These are phyloP conservation scores for Petrocephalus schoutedeni DNA, from an alignment of 2,797 vertebrate genomes.

Conservation along the genomic window DNA sequence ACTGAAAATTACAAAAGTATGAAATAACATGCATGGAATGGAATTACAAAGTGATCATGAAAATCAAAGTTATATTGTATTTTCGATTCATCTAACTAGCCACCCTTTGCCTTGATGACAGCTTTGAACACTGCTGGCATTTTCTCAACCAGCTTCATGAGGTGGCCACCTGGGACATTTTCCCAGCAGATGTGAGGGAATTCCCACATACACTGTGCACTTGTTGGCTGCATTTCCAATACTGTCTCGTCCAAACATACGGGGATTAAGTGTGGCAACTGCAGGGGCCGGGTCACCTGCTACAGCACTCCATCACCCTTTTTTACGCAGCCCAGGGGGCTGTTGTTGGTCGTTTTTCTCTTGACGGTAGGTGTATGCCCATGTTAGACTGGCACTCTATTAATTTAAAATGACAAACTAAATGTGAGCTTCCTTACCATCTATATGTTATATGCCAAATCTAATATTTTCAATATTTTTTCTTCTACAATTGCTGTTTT, in stretches of 20 bases:
- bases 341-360: not conserved
- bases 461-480: not conserved
- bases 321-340: not conserved
- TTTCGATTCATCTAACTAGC: not conserved
- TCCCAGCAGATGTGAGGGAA: not conserved
- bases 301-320: not conserved
- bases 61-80: not conserved
- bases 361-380: not conserved
- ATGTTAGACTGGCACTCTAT: not conserved
- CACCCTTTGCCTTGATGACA: not conserved
- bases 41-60: not conserved
- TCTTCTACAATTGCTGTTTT: not conserved
- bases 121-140: not conserved
- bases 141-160: not conserved
- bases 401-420: not conserved
- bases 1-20: not conserved
- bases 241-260: not conserved
- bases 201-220: not conserved
- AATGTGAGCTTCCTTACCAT: not conserved
- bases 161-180: not conserved
- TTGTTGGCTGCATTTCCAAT: not conserved
- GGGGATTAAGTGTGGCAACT: not conserved
- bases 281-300: not conserved
- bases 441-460: not conserved
- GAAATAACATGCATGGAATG: not conserved